Evolutionary conservation across 1,140 invertebrate species (phyloP), one percentile per base, ranked within the genome.

Genomic region (Glossosoma conforme): DNA sequence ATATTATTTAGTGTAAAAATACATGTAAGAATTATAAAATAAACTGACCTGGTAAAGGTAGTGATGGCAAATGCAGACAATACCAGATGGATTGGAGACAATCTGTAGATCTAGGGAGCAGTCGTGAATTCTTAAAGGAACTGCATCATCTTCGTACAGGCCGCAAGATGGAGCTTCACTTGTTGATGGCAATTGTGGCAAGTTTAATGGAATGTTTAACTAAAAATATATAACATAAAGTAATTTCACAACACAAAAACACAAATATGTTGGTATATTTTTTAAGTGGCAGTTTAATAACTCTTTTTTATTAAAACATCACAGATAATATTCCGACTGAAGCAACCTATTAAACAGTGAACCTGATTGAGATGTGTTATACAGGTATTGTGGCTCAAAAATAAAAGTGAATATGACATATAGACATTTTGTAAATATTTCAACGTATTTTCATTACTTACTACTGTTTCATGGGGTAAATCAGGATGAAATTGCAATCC

Each of bases 401-500:
- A n/a, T n/a, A n/a, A n/a, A n/a, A n/a, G n/a, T n/a, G n/a, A n/a
- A n/a, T n/a, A n/a, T n/a, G n/a, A n/a, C n/a, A n/a, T n/a, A n/a
- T n/a, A n/a, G n/a, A n/a, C n/a, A n/a, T n/a, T n/a, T n/a, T n/a
- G n/a, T n/a, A n/a, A n/a, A n/a, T n/a, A n/a, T n/a, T n/a, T n/a
- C n/a, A n/a, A n/a, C n/a, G n/a, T n/a, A 43, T 47, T 33, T 50
- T 40, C 47, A 49, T 37, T 52, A 70, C 78, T 64, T 77, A 90
- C 87, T 64, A 92, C 87, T 41, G 87, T 89, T 67, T 91, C 89
- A 60, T 88, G 86, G 2, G 87, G 88, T 52, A 89, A 75, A 61
- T 89, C 84, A 40, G 87, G 83, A 61, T 91, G 87, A 62, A 91
- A 91, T 65, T 91, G 89, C 9, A 91, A 72, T 21, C 86, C 87